Percentiles rank a stretch among this genome's conserved stretches.
These are phyloP conservation scores for Coccyzus lansbergi DNA, from an alignment of 2,797 vertebrate genomes.

Conservation along the genomic window DNA sequence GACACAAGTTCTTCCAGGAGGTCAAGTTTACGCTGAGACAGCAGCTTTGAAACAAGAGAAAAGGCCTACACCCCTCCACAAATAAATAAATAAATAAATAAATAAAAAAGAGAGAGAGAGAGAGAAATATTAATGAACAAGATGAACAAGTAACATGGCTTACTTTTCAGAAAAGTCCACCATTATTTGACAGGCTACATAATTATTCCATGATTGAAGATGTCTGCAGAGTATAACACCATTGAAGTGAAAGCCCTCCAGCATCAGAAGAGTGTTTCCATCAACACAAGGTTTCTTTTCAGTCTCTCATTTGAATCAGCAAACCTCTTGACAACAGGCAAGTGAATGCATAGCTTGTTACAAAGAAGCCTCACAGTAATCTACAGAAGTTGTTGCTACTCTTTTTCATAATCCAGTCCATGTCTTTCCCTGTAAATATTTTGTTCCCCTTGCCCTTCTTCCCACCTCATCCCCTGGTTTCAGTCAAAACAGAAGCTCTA, in stretches of 20 bases:
- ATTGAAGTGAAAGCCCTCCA: neutral
- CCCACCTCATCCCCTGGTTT: neutral
- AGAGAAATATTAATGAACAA: neutral
- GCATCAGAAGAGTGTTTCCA: neutral
- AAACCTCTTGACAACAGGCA: neutral
- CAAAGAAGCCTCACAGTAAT: neutral
- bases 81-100: too few species aligned
- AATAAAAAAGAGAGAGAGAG: neutral
- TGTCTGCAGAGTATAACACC: neutral
- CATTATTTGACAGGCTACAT: neutral
- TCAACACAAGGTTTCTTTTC: neutral
- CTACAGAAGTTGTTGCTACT: neutral
- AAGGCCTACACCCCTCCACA: conserved; percentile 92
- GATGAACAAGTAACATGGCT: neutral
- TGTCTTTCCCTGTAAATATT: neutral
- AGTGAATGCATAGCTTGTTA: neutral
- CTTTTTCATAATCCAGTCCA: neutral
- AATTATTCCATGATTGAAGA: neutral
- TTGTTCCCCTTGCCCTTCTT: neutral
- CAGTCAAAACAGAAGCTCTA: neutral
- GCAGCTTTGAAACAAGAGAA: conserved; percentile 86
- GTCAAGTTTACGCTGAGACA: conserved; percentile 89
- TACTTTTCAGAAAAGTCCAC: neutral
- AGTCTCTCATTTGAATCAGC: neutral
- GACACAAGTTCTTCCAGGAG: conserved; percentile 89